A percentile compares a stretch with the other conserved stretches of the same genome.
phyloP scores from a whole-genome alignment of 1,140 invertebrate genomes.

The Rhagoletis zephyria region DNA sequence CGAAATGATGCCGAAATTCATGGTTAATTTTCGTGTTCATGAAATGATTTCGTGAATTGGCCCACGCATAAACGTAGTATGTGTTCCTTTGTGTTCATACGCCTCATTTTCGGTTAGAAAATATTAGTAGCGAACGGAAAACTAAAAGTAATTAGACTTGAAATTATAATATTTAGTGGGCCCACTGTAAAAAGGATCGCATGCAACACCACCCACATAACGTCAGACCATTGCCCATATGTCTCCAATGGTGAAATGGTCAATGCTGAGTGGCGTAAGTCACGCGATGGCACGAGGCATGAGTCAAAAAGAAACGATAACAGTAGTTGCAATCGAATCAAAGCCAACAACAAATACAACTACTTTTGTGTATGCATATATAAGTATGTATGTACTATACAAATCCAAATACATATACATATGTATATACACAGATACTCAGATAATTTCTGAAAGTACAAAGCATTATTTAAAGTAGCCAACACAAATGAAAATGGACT shows the following conservation, averaged over 20 bases:
- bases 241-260: slow-evolving; percentile 29
- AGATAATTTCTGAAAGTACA: too few species aligned
- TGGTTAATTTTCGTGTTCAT: too few species aligned
- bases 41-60: too few species aligned
- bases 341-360: background rate
- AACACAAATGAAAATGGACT: too few species aligned
- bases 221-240: background rate
- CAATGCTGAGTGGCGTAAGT: slow-evolving; percentile 22
- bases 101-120: background rate
- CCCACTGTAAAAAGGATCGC: background rate
- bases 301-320: background rate
- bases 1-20: too few species aligned
- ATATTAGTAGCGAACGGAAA: slow-evolving; percentile 3
- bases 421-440: too few species aligned
- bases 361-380: background rate
- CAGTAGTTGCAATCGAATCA: background rate
- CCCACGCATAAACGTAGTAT: too few species aligned
- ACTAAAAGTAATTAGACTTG: background rate
- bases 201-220: slow-evolving; percentile 33
- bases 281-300: background rate
- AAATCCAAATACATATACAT: background rate
- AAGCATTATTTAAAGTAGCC: too few species aligned
- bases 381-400: too few species aligned
- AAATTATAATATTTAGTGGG: slow-evolving; percentile 30
- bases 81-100: too few species aligned